Conservation (phyloP, 2,797 vertebrate species). For the Syngnathus rostellatus region DNA sequence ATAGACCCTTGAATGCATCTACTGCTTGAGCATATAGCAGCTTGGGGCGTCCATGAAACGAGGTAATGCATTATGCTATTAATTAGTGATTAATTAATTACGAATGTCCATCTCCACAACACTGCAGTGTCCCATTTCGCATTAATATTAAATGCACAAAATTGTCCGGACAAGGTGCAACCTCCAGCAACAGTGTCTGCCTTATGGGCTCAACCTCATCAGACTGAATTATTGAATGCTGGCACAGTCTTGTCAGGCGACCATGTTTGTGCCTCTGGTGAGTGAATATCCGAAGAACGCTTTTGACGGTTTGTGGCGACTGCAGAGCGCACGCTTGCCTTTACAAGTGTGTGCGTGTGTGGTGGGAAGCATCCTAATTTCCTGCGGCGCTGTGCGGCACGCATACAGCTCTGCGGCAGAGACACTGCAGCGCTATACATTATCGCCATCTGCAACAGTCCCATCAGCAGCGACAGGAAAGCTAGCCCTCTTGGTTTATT, state of each 20-base stretch:
- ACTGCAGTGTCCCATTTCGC: constrained; percentile 53
- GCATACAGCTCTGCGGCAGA: not conserved
- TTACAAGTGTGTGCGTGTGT: not conserved
- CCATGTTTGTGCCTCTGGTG: constrained; percentile 12
- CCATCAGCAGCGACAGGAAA: not conserved
- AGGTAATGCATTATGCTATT: no score
- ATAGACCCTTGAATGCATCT: constrained; percentile 17
- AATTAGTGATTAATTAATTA: constrained; percentile 44
- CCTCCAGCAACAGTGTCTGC: constrained; percentile 45
- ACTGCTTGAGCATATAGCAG: constrained; percentile 18
- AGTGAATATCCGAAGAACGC: not conserved
- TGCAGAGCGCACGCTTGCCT: not conserved
- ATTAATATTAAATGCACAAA: constrained; percentile 60
- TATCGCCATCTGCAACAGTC: not conserved
- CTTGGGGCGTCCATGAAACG: constrained; percentile 31
- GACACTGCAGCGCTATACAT: not conserved
- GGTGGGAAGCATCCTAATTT: not conserved
- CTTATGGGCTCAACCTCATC: constrained; percentile 30
- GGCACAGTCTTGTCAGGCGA: constrained; percentile 38
- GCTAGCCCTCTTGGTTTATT: not conserved
- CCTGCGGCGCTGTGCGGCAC: not conserved
- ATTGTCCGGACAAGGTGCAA: constrained; percentile 50
- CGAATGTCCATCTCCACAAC: constrained; percentile 42
- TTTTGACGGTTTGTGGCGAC: not conserved
- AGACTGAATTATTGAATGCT: constrained; percentile 61